Percentiles rank a stretch among this genome's conserved stretches.
phyloP scores from a whole-genome alignment of 2,888 invertebrate species.

The Latrodectus hesperus region DNA sequence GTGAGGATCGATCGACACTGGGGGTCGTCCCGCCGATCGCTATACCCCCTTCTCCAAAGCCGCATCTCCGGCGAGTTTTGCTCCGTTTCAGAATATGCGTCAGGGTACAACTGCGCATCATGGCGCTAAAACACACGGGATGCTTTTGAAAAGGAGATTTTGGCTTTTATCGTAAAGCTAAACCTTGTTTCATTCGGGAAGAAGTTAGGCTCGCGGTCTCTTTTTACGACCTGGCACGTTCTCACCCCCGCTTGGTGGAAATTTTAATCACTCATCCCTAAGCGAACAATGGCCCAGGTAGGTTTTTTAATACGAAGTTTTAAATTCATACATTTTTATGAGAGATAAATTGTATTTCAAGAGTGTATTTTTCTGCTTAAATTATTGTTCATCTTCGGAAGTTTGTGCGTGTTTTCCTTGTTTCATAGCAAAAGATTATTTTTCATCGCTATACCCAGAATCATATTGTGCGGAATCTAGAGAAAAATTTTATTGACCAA shows the following conservation, averaged over 20 bases:
- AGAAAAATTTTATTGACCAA: no score
- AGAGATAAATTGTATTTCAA: no score
- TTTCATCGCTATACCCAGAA: neutral
- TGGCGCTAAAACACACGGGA: slow-evolving; percentile 67
- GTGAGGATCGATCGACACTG: slow-evolving; percentile 55
- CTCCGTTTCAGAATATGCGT: slow-evolving; percentile 68
- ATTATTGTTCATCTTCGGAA: no score
- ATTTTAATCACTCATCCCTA: neutral
- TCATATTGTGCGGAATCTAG: no score
- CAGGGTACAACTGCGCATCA: slow-evolving; percentile 57
- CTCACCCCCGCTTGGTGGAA: neutral
- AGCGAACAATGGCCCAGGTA: neutral
- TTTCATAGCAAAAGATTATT: neutral
- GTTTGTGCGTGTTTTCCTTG: neutral
- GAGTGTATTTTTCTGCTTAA: no score
- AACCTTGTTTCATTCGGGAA: slow-evolving; percentile 56
- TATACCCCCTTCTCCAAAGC: slow-evolving; percentile 35
- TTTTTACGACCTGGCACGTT: slow-evolving; percentile 32
- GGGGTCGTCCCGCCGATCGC: slow-evolving; percentile 57
- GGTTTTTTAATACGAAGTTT: slow-evolving; percentile 5
- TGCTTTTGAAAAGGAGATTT: slow-evolving; percentile 66
- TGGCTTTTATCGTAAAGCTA: slow-evolving; percentile 67
- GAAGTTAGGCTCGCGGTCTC: slow-evolving; percentile 44
- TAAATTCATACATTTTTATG: slow-evolving; percentile 1
- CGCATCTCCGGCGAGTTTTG: slow-evolving; percentile 61